Conservation (phyloP, 2,113 vertebrate species). For the Guaruba guarouba region DNA sequence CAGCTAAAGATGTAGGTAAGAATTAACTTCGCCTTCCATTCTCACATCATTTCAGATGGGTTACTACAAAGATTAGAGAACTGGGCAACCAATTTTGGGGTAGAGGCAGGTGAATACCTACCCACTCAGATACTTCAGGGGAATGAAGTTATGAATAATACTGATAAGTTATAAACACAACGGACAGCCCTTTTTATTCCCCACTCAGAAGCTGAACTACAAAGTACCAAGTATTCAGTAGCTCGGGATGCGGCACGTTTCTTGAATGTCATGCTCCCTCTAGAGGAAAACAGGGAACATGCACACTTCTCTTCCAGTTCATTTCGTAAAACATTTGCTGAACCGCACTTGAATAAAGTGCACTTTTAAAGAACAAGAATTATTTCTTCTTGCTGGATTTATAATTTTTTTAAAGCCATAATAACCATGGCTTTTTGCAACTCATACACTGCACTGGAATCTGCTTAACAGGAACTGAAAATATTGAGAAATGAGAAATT, state of each 20-base stretch:
- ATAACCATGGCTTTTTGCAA: neutral
- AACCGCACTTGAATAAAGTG: neutral
- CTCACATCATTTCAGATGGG: neutral
- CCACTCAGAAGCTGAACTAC: neutral
- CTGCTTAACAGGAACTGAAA: neutral
- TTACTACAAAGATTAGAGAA: neutral
- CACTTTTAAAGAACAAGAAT: neutral
- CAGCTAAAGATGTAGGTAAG: neutral
- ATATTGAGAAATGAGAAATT: neutral
- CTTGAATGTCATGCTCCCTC: slow-evolving; percentile 23
- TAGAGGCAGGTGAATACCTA: neutral
- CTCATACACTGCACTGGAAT: neutral
- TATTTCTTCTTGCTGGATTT: neutral
- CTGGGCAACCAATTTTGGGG: neutral
- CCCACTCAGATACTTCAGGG: neutral
- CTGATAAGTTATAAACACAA: neutral
- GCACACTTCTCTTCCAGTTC: neutral
- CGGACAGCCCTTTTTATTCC: neutral
- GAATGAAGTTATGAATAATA: neutral
- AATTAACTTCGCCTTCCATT: neutral
- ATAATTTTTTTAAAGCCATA: neutral
- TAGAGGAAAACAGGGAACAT: neutral
- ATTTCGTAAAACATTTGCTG: neutral
- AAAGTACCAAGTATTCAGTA: neutral
- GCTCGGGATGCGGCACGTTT: neutral